Percentiles rank a stretch among this genome's conserved stretches.
Conservation (phyloP, 1,140 invertebrate genomes). For the Triops cancriformis region DNA sequence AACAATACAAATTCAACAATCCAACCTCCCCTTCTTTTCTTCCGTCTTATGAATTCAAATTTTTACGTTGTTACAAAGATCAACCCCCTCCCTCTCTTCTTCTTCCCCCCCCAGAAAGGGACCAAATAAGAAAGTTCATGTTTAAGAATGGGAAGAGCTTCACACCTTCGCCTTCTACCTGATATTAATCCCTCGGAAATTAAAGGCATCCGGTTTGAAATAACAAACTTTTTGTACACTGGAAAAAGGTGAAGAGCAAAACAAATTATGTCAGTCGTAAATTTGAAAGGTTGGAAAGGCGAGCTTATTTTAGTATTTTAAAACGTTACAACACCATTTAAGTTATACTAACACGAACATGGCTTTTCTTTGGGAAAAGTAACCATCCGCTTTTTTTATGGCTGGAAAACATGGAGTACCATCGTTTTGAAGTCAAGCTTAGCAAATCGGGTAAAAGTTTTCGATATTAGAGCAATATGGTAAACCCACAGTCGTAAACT, state of each 20-base stretch:
- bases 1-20: background rate
- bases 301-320: background rate
- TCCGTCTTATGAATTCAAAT: background rate
- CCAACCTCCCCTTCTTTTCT: background rate
- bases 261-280: background rate
- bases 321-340: background rate
- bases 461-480: background rate
- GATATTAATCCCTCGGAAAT: background rate
- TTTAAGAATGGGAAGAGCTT: background rate
- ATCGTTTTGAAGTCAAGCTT: background rate
- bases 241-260: background rate
- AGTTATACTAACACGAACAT: background rate
- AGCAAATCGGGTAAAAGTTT: background rate
- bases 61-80: background rate
- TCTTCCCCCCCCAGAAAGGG: background rate
- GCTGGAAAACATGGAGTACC: background rate
- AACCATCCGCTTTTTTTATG: background rate
- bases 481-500: slow-evolving; percentile 7
- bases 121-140: background rate
- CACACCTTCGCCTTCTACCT: background rate
- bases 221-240: background rate
- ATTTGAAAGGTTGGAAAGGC: background rate
- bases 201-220: slow-evolving; percentile 7
- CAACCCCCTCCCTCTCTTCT: too few species aligned
- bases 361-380: background rate